Evolutionary conservation across 2,797 vertebrate species (phyloP).

Genomic region (Phyllotis vaccarum): DNA sequence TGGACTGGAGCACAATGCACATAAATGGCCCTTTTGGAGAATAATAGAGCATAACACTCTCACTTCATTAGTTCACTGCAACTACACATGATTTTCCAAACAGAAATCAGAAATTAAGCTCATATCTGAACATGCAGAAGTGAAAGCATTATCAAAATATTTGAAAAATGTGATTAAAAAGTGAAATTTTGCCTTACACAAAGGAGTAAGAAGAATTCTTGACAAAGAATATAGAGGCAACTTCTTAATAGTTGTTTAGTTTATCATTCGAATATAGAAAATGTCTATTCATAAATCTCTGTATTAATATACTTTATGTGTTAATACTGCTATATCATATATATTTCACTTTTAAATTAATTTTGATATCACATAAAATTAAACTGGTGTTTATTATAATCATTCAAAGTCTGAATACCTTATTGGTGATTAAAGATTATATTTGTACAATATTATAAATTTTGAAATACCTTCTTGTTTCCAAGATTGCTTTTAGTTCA

Average conservation of each 20-base stretch:
- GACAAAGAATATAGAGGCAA: not conserved
- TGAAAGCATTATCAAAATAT: slow-evolving; percentile 47
- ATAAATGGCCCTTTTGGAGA: not conserved
- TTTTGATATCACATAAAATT: not conserved
- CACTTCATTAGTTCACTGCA: accelerated
- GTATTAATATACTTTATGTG: not conserved
- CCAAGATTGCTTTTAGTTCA: not conserved
- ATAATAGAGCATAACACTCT: not conserved
- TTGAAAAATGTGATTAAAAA: slow-evolving; percentile 46
- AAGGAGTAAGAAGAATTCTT: slow-evolving; percentile 4
- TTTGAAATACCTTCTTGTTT: not conserved
- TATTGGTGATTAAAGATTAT: not conserved
- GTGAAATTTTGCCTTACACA: not conserved
- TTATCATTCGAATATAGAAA: not conserved
- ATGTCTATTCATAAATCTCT: not conserved
- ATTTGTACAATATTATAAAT: not conserved
- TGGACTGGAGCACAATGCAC: not conserved
- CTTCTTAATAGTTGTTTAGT: not conserved
- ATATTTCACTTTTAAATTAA: slow-evolving; percentile 15
- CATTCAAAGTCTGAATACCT: not conserved
- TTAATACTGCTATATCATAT: not conserved
- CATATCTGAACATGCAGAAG: slow-evolving; percentile 28
- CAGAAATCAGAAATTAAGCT: not conserved
- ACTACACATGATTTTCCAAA: not conserved
- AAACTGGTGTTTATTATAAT: not conserved